These are phyloP conservation scores for Lysandra coridon DNA, from an alignment of 2,888 invertebrate genomes.

Conservation along the genomic window DNA sequence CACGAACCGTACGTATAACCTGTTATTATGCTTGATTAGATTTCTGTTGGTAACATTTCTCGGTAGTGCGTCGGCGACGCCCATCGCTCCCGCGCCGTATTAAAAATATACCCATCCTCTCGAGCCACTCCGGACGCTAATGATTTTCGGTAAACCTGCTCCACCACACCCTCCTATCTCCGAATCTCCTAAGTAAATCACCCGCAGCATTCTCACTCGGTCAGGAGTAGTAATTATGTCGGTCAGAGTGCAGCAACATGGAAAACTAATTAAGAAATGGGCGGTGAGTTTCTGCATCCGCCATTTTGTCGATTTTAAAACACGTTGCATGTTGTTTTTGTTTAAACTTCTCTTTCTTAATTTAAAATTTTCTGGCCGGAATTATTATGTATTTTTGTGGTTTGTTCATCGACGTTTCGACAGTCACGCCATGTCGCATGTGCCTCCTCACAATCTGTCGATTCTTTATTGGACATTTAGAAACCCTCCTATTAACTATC, in stretches of 20 bases:
- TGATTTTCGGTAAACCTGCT: conserved; percentile 79
- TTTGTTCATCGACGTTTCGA: conserved; percentile 73
- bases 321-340: conserved; percentile 46
- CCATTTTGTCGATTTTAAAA: conserved; percentile 59
- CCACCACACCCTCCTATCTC: conserved; percentile 71
- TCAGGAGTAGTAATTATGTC: conserved; percentile 77
- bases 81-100: conserved; percentile 78
- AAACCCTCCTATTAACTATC: conserved; percentile 58
- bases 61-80: conserved; percentile 77
- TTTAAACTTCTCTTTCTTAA: conserved; percentile 7
- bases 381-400: conserved; percentile 70
- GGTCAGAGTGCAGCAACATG: conserved; percentile 78
- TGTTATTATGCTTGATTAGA: conserved; percentile 80
- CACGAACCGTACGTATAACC: conserved; percentile 76
- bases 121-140: conserved; percentile 72
- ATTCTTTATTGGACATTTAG: conserved; percentile 70
- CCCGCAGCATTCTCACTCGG: conserved; percentile 70
- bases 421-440: conserved; percentile 80
- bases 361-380: conserved; percentile 41
- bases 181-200: conserved; percentile 77
- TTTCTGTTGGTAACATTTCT: conserved; percentile 80
- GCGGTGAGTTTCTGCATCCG: conserved; percentile 65
- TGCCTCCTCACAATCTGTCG: conserved; percentile 61
- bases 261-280: conserved; percentile 78
- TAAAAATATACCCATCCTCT: conserved; percentile 76